Evolutionary conservation across 2,888 invertebrate species (phyloP), one percentile per base, ranked within the genome.

Genomic region (Stenodema calcarata): DNA sequence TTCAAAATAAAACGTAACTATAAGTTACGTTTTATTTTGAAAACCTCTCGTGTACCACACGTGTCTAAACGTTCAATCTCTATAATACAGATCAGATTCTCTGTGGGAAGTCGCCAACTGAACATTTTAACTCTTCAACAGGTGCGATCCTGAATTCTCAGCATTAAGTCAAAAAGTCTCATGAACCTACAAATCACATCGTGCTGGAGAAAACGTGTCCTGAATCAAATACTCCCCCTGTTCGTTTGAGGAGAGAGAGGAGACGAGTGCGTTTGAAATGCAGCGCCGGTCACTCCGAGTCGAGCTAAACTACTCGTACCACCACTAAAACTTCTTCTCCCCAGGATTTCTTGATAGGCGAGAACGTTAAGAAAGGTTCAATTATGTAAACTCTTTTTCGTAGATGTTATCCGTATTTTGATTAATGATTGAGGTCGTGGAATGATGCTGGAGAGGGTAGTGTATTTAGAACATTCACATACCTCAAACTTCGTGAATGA

Each of bases 401-500:
- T 75, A 28, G 80, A 80, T 80, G 80, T 28, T 80, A 80, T 80
- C 80, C 54, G n/a, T 23, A 27, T 47, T 50, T 80, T 80, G 80
- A 80, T 80, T 80, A 54, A 80, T 80, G n/a, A n/a, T 11, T 12
- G 6, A 28, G 30, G 80, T 80, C 80, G 80, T 50, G 50, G 54
- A 54, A 80, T 80, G 80, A 80, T 54, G 12, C 35, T n/a, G 35
- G 16, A 7, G 12, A 16, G 47, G 1, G 12, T 2, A 12, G 12
- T 35, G 35, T 2, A 7, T 35, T 35, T 35, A 4, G 35, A 35
- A 35, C 35, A 35, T 35, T 35, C 35, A 35, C 35, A 35, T 35
- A 35, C 35, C 35, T 35, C 7, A 2, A 35, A 7, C 35, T 35
- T 35, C 35, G 35, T 4, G 35, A 7, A 35, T 35, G 35, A 7